Base-by-base conservation (phyloP, 2,888 invertebrate genomes). In the Biston stratarius region DNA sequence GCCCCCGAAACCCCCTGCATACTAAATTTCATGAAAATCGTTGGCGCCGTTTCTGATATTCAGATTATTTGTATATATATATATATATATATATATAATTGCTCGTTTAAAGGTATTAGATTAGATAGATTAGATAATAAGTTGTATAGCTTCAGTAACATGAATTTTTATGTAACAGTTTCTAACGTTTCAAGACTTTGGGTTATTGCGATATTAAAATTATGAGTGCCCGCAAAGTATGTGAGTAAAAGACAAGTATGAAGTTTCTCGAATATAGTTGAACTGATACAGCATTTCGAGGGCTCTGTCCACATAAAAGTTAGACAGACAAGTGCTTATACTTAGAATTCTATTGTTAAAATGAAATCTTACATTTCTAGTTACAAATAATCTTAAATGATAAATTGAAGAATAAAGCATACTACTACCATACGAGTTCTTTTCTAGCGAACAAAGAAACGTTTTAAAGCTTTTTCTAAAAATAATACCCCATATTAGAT, bases 121-220 rank as follows among this genome's bases (percentile, higher is more conserved):
- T n/a, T n/a, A n/a, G n/a, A n/a, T n/a, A n/a, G n/a, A n/a, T n/a
- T n/a, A n/a, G n/a, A n/a, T 75, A 74, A 74, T 74, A 84, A 87
- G 83, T 88, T 85, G 73, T 70, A 70, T 79, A 84, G 83, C 75
- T 83, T 77, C 73, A 75, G 82, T 84, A 84, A 83, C 83, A 86
- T 83, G 76, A 72, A 77, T 74, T 74, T 68, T 72, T 77, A 60
- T 64, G 44, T 58, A 71, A 61, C 64, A 61, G 71, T 63, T 65
- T 65, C 72, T 62, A 68, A 68, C 69, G 67, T 79, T 75, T 65
- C 77, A 80, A 81, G 81, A 85, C 74, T 83, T 85, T 77, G 81
- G 75, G 79, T 85, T 89, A 90, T 90, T 88, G 83, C 83, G 83
- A 86, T 87, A 86, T 87, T 36, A 86, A 89, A 91, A 89, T 84